A percentile compares a stretch with the other conserved stretches of the same genome.
phyloP scores from a whole-genome alignment of 37 sponge, comb jelly and placozoan species.

The Spongilla lacustris region DNA sequence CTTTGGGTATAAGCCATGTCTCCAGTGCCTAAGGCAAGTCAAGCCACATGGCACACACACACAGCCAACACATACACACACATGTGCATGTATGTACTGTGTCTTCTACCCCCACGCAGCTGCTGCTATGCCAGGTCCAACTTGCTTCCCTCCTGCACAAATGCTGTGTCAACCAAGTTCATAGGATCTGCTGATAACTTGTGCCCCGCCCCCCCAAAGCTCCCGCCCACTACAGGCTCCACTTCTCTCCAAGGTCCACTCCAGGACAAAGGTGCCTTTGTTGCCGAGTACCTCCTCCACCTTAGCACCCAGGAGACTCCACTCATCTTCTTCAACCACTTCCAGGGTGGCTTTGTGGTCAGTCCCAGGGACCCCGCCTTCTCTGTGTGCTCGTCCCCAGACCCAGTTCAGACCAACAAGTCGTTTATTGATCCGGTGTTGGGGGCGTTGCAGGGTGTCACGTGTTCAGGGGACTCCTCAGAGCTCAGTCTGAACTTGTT shows the following conservation, averaged over 20 bases:
- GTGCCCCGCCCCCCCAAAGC: conserved; percentile 43
- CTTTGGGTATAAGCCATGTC: background rate
- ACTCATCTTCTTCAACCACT: conserved; percentile 3
- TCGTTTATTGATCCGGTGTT: background rate
- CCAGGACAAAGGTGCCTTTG: conserved; percentile 11
- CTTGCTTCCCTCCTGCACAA: conserved; percentile 2
- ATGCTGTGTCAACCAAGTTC: background rate
- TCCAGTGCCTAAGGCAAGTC: background rate
- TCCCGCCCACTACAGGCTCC: background rate
- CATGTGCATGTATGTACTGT: background rate
- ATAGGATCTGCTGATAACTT: background rate
- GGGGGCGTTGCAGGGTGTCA: background rate
- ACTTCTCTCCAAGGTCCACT: conserved; percentile 10
- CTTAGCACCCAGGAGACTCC: background rate
- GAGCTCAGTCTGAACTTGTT: background rate
- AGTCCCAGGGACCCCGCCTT: background rate
- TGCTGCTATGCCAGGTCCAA: background rate
- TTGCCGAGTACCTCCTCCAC: conserved; percentile 41
- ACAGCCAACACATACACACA: background rate
- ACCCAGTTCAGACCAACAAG: background rate
- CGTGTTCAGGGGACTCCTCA: background rate
- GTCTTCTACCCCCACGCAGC: background rate
- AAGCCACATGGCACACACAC: background rate
- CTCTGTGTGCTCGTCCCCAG: background rate
- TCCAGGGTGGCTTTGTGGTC: conserved; percentile 15